These are phyloP conservation scores for Miichthys miiuy DNA, from an alignment of 2,797 vertebrate genomes.

Conservation along the genomic window DNA sequence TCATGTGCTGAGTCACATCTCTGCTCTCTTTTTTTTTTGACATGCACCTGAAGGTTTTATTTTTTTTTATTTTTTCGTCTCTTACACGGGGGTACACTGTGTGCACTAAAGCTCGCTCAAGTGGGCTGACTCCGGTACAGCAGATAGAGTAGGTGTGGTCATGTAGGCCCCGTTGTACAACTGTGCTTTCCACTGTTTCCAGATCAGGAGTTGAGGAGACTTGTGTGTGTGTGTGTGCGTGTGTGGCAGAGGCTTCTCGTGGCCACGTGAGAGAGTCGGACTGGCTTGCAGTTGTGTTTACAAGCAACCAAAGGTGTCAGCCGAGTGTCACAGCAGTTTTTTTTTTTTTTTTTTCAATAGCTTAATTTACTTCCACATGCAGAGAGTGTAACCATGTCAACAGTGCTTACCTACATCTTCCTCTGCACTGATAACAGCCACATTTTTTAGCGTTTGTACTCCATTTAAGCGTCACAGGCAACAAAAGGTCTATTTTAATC, in stretches of 20 bases:
- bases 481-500: background rate
- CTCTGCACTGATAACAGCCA: slow-evolving; percentile 41
- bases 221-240: background rate
- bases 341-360: slow-evolving; percentile 25
- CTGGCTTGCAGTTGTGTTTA: slow-evolving; percentile 78
- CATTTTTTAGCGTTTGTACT: slow-evolving; percentile 55
- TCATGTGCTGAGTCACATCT: slow-evolving; percentile 39
- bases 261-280: slow-evolving; percentile 64
- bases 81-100: slow-evolving; percentile 4
- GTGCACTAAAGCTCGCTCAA: slow-evolving; percentile 26
- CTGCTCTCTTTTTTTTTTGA: slow-evolving; percentile 8
- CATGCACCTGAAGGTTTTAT: slow-evolving; percentile 21
- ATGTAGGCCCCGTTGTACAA: slow-evolving; percentile 52
- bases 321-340: slow-evolving; percentile 74
- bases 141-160: slow-evolving; percentile 79
- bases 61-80: background rate
- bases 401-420: slow-evolving; percentile 48
- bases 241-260: slow-evolving; percentile 32
- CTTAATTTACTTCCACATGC: slow-evolving; percentile 71
- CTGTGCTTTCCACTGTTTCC: slow-evolving; percentile 63
- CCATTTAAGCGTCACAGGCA: slow-evolving; percentile 17
- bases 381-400: slow-evolving; percentile 73
- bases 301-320: slow-evolving; percentile 79
- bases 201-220: slow-evolving; percentile 67
- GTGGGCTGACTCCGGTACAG: slow-evolving; percentile 68